These are phyloP conservation scores for Seriola dumerili DNA, from an alignment of 2,113 vertebrate species.

Conservation along the genomic window DNA sequence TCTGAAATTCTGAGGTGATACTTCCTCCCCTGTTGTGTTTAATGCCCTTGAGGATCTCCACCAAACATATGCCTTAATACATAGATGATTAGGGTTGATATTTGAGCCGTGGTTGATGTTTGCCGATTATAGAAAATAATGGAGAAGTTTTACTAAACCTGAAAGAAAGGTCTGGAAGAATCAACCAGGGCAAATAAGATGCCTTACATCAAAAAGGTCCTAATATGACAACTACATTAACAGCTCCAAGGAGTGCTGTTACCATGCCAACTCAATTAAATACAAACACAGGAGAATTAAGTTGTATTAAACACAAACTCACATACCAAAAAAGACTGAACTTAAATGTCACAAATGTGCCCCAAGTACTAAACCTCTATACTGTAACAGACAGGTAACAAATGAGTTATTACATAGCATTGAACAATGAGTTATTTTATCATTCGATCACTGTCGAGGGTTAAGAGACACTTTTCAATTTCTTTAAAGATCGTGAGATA, in stretches of 20 bases:
- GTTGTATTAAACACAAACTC: no score
- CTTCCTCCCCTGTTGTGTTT: neutral
- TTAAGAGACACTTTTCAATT: neutral
- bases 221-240: neutral
- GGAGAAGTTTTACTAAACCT: neutral
- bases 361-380: no score
- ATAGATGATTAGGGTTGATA: neutral
- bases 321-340: neutral
- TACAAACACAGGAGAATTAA: neutral
- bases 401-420: neutral
- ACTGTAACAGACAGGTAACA: neutral
- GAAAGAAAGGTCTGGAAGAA: neutral
- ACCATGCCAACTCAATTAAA: conserved; percentile 12
- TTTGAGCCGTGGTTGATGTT: neutral
- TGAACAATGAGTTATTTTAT: neutral
- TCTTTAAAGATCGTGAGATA: no score
- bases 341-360: neutral
- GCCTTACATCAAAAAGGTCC: neutral
- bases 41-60: fast-evolving
- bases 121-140: neutral
- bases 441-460: neutral
- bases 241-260: neutral
- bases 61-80: neutral
- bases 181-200: neutral
- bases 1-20: neutral